Evolutionary conservation across 2,888 invertebrate genomes (phyloP), one percentile per base, ranked within the genome.

Genomic region (Fabriciana adippe): DNA sequence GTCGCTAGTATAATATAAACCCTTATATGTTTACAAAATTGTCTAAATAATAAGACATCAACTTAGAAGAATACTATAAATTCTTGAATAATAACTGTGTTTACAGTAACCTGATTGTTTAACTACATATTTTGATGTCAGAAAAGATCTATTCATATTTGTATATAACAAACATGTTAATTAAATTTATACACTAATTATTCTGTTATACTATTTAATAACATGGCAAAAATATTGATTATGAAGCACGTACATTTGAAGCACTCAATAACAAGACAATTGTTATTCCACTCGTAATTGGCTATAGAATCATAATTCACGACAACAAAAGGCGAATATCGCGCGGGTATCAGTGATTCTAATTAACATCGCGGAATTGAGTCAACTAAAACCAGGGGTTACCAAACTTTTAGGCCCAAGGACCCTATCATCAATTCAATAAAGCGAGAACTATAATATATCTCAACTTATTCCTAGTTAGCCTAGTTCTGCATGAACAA

Each of bases 291-390:
- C 35, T 66, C 68, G 63, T 75, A 74, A 75, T 75, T 75, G 73
- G 73, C 70, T 67, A 68, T 70, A 70, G 68, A 72, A 64, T 68
- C 71, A 73, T 71, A 72, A 71, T 69, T 72, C 72, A 74, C 55
- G 60, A 72, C 63, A 72, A 75, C 75, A 75, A 74, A 73, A 75
- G 73, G 70, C 68, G 69, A 68, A 67, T 69, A 72, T 71, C 73
- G 73, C 66, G 68, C 66, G 35, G 66, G 69, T 74, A 74, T 73
- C 74, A 68, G 69, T 69, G 68, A 75, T 74, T 75, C 73, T 74
- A 74, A 75, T 75, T 74, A 75, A 73, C 75, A 70, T 71, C 68
- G 74, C 74, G 70, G 64, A 74, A 75, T 75, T 73, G 71, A 74
- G 56, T 71, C 73, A 67, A 67, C 72, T 70, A 60, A 62, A 51